phyloP scores from a whole-genome alignment of 2,888 invertebrate genomes.

The Capitulum mitella region DNA sequence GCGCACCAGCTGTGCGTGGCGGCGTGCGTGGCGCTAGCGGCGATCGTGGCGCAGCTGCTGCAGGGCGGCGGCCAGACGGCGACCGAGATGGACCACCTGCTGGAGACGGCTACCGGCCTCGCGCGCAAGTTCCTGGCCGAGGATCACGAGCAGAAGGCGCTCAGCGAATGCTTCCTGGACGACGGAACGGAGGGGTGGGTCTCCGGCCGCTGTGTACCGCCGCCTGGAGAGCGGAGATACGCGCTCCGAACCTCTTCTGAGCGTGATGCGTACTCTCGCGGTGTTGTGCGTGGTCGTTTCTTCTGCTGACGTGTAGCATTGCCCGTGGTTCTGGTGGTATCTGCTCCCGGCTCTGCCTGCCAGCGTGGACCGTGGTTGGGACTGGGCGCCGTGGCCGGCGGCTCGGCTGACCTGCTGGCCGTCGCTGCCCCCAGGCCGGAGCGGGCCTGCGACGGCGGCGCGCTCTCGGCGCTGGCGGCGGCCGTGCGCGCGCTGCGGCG shows the following conservation, averaged over 20 bases:
- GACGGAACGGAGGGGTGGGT: background rate
- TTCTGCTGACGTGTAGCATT: too few species aligned
- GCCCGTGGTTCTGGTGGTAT: too few species aligned
- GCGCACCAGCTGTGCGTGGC: slow-evolving; percentile 41
- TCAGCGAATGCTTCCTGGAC: background rate
- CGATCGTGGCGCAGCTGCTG: slow-evolving; percentile 41
- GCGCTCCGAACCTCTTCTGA: too few species aligned
- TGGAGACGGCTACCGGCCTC: background rate
- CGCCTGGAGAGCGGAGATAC: too few species aligned
- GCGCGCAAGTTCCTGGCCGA: background rate
- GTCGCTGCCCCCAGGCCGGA: background rate
- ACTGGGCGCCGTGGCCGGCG: too few species aligned
- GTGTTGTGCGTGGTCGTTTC: too few species aligned
- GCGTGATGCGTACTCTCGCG: too few species aligned
- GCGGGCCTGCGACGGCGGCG: background rate
- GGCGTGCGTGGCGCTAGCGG: slow-evolving; percentile 41
- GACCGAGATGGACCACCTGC: background rate
- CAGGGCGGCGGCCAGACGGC: slow-evolving; percentile 35
- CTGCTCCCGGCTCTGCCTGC: too few species aligned
- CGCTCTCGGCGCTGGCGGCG: background rate
- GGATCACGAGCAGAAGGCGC: background rate
- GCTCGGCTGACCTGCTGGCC: too few species aligned
- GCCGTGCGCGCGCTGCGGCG: background rate
- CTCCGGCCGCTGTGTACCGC: background rate
- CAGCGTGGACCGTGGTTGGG: too few species aligned